Evolutionary conservation across 2,113 vertebrate genomes (phyloP), one percentile per base, ranked within the genome.

Genomic region (Oxygymnocypris stewartii): DNA sequence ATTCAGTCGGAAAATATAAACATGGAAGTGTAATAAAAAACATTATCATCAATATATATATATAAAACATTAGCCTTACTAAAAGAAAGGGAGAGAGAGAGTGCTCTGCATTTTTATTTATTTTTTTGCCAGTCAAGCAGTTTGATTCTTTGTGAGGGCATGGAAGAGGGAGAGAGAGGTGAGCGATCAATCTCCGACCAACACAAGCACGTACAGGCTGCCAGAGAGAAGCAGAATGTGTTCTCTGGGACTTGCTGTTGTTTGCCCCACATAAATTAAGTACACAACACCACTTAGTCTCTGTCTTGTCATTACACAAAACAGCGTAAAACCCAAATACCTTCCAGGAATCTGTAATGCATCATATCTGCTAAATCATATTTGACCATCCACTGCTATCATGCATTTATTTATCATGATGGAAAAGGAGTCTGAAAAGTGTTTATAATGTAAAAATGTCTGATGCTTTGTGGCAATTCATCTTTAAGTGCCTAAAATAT

Each of bases 1-100:
- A 74, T 79, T 42, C 76, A 74, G 42, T 87, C 28, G 1, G 71
- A 20, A 77, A 85, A 63, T 79, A 69, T 83, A 65, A 85, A 79
- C 83, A 85, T 44, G n/a, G 4, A 69, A 44, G 69, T 28, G 71
- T 35, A 35, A 51, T 71, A 20, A 44, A 42, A 47, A 44, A 51
- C 35, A 51, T 65, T 67, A 77, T 88, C 40, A 83, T 76, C 71
- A 44, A 82, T 40, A 87, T 20, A 6, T 31, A n/a, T n/a, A 31
- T 54, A 49, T 35, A 14, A 18, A 37, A 37, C 51, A 63, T 4
- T 20, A 37, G 44, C 18, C 13, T 65, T 57, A 59, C n/a, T 54
- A 42, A n/a, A 49, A 61, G 51, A 44, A 40, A 57, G 8, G 9
- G 35, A 4, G n/a, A 28, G 18, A 71, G 40, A 28, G 75, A 71